A percentile compares a stretch with the other conserved stretches of the same genome.
Evolutionary conservation across 2,888 invertebrate species (phyloP).

Genomic region (Dasysyrphus albostriatus): DNA sequence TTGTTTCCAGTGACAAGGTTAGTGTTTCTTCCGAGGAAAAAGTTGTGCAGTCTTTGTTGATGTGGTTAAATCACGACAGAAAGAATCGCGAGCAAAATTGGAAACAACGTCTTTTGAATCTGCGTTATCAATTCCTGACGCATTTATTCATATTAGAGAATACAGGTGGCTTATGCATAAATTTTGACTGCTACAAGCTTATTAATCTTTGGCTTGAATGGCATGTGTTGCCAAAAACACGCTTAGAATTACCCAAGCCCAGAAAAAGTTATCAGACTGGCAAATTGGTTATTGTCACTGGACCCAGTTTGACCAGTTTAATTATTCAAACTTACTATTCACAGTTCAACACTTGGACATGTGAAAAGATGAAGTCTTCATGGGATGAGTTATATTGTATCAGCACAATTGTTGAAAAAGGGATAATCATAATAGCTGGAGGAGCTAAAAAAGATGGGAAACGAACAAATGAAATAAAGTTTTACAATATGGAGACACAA

Average conservation of each 20-base stretch:
- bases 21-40: not conserved
- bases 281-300: not conserved
- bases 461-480: not conserved
- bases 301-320: not conserved
- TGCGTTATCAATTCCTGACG: not conserved
- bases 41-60: not conserved
- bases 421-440: not conserved
- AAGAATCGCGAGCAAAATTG: not conserved
- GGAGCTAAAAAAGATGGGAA: not conserved
- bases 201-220: not conserved
- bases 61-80: not conserved
- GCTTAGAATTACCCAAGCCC: not conserved
- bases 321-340: not conserved
- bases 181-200: not conserved
- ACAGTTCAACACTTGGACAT: not conserved
- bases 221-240: not conserved
- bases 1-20: not conserved
- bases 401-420: too few species aligned
- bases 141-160: not conserved
- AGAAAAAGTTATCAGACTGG: not conserved
- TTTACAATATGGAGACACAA: not conserved
- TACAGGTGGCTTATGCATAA: not conserved
- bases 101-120: not conserved
- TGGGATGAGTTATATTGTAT: not conserved
- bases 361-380: not conserved